These are phyloP conservation scores for Nannospalax galili DNA, from an alignment of 2,113 vertebrate genomes.

Conservation along the genomic window DNA sequence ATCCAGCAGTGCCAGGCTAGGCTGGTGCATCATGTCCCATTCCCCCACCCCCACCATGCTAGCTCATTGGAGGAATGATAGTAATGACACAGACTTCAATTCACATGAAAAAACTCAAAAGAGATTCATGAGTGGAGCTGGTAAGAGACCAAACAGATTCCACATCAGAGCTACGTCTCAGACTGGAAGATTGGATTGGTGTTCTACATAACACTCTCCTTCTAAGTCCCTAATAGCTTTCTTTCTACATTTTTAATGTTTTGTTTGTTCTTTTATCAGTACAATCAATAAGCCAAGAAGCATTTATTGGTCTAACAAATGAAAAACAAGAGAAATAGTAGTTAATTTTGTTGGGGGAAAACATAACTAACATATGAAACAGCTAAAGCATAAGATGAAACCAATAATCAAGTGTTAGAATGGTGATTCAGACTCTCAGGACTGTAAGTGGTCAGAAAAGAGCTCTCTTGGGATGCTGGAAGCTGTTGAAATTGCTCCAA, in stretches of 20 bases:
- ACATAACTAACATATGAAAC: constrained; percentile 64
- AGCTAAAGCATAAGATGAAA: constrained; percentile 57
- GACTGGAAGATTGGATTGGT: background rate
- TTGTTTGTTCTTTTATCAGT: constrained; percentile 52
- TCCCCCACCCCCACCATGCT: constrained; percentile 62
- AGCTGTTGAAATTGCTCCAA: constrained; percentile 51
- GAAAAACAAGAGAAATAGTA: constrained; percentile 65
- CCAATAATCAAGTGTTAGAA: constrained; percentile 53
- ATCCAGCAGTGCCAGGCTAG: constrained; percentile 75
- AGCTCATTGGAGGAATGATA: constrained; percentile 54
- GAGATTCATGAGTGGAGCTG: constrained; percentile 41
- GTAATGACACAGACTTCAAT: constrained; percentile 61
- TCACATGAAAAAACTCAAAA: constrained; percentile 48
- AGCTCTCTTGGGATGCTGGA: constrained; percentile 58
- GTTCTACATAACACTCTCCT: constrained; percentile 45
- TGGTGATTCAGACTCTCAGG: constrained; percentile 49
- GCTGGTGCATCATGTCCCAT: constrained; percentile 60
- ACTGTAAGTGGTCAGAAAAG: constrained; percentile 65
- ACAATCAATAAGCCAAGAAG: constrained; percentile 48
- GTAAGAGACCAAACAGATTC: constrained; percentile 37
- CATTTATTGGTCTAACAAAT: constrained; percentile 52
- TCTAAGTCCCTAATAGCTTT: constrained; percentile 58
- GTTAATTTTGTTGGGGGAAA: constrained; percentile 65
- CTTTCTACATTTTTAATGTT: constrained; percentile 22
- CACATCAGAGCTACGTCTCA: background rate